Conservation (phyloP, 2,113 vertebrate species). For the Pheucticus melanocephalus region DNA sequence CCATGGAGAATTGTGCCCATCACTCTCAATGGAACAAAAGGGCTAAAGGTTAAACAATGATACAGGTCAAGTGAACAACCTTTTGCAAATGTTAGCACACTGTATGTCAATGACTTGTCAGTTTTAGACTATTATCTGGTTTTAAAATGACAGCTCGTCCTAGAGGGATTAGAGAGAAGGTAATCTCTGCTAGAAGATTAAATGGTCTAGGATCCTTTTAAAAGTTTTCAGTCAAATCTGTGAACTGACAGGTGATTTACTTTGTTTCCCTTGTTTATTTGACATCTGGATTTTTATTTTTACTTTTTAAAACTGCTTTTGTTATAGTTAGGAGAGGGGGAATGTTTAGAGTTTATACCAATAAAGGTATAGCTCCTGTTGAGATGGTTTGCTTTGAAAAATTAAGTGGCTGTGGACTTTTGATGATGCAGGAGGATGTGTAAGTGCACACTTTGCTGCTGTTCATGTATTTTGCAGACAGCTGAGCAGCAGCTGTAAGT, state of each 20-base stretch:
- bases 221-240: not conserved
- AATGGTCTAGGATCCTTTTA: not conserved
- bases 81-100: slow-evolving; percentile 28
- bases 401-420: not conserved
- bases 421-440: not conserved
- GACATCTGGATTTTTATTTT: not conserved
- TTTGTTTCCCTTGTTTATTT: not conserved
- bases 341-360: not conserved
- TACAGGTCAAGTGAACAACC: slow-evolving; percentile 27
- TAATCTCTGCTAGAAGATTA: slow-evolving; percentile 17
- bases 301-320: not conserved
- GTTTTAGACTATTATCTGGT: slow-evolving; percentile 37
- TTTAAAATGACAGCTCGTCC: slow-evolving; percentile 49
- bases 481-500: not conserved
- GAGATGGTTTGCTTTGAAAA: not conserved
- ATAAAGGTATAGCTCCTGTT: not conserved
- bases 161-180: slow-evolving; percentile 12
- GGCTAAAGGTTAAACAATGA: slow-evolving; percentile 51
- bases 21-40: not conserved
- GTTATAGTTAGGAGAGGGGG: not conserved
- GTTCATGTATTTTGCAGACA: not conserved
- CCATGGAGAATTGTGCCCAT: not conserved
- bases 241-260: not conserved
- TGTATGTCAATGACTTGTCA: slow-evolving; percentile 40
- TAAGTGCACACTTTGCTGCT: not conserved